phyloP scores from a whole-genome alignment of 2,888 invertebrate species.

The Hemistola chrysoprasaria region DNA sequence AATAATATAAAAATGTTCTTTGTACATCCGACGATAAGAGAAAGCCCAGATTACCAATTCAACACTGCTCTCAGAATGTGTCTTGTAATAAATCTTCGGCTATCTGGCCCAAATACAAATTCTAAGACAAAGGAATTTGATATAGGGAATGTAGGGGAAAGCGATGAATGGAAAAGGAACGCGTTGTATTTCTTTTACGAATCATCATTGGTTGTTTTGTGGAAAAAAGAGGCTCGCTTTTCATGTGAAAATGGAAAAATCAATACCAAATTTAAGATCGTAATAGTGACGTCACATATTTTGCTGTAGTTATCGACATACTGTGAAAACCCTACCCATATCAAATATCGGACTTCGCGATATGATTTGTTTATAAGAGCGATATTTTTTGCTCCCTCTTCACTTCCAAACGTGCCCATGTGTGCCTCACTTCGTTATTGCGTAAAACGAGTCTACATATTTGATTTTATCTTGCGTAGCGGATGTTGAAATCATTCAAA shows the following conservation, averaged over 20 bases:
- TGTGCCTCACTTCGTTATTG: constrained; percentile 12
- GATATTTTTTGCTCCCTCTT: constrained; percentile 3
- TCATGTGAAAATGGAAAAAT: too few relatives aligned
- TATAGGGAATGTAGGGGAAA: constrained; percentile 16
- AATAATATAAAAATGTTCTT: background rate
- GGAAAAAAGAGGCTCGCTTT: background rate
- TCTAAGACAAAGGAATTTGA: constrained; percentile 26
- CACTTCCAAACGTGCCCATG: constrained; percentile 2
- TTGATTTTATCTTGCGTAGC: constrained; percentile 12
- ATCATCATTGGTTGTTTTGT: constrained; percentile 1
- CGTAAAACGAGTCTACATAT: constrained; percentile 13
- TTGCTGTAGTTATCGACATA: too few relatives aligned
- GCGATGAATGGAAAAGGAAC: constrained; percentile 17
- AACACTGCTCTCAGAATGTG: constrained; percentile 23
- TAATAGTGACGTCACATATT: too few relatives aligned
- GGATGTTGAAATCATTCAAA: constrained; percentile 17
- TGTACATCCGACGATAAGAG: constrained; percentile 12
- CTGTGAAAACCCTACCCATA: too few relatives aligned
- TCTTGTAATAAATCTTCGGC: constrained; percentile 27
- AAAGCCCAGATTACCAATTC: constrained; percentile 29
- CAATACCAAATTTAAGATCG: too few relatives aligned
- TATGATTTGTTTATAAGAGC: constrained; percentile 7
- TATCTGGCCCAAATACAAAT: constrained; percentile 27
- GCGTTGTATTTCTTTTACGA: background rate
- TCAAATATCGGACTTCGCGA: background rate